Evolutionary conservation across 2,888 invertebrate genomes (phyloP).

Genomic region (Nomada ferruginata): DNA sequence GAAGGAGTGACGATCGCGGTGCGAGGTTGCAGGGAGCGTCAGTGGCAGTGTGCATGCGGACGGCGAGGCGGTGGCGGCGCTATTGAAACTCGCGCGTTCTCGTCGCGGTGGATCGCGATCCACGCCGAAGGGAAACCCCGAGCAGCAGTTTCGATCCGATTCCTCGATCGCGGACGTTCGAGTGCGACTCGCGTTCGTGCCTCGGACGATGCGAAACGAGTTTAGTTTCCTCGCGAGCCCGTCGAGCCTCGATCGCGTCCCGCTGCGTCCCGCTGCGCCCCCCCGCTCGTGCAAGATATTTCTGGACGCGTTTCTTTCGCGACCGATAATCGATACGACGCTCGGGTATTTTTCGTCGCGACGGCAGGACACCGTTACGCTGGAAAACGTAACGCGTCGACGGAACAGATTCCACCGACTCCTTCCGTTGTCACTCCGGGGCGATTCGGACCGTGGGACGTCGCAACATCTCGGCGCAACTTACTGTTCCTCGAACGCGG

Average conservation of each 20-base stretch:
- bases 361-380: neutral
- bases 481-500: neutral
- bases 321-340: constrained; percentile 36
- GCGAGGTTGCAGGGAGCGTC: constrained; percentile 72
- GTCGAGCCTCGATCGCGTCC: too few species aligned
- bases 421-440: too few species aligned
- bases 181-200: neutral
- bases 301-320: constrained; percentile 4
- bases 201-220: neutral
- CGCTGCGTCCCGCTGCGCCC: constrained; percentile 1
- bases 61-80: constrained; percentile 59
- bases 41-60: constrained; percentile 78
- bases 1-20: constrained; percentile 60
- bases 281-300: constrained; percentile 19
- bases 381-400: constrained; percentile 8
- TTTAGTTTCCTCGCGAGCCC: neutral
- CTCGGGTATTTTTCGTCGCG: constrained; percentile 17
- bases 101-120: constrained; percentile 20
- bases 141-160: constrained; percentile 23
- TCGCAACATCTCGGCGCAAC: neutral
- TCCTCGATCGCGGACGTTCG: neutral
- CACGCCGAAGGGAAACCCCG: too few species aligned
- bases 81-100: constrained; percentile 16
- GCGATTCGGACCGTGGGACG: neutral
- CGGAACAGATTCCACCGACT: constrained; percentile 31